Evolutionary conservation across 1,140 invertebrate species (phyloP), one percentile per base, ranked within the genome.

Genomic region (Euschistus heros): DNA sequence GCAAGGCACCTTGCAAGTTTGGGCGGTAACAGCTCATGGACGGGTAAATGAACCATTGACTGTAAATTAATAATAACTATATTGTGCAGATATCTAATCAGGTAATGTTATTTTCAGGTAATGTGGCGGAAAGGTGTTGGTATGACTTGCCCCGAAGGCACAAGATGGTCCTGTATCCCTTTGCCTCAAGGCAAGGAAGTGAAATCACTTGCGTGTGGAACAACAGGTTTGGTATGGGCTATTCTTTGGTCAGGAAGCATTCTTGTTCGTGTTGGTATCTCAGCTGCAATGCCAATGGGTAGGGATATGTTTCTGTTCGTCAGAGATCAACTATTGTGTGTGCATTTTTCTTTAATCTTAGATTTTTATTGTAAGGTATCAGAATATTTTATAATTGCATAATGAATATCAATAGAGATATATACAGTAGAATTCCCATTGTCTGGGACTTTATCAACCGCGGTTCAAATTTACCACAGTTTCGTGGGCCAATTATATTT

Each of bases 21-120:
- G 92, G 92, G 89, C 91, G 20, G 88, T 95, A 46, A 94, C 92
- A 37, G 87, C 91, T 26, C 86, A 91, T 73, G 92, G 92, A 46
- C 78, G 90, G 73, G 85, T 89, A 78, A 76, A 72, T 74, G n/a
- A n/a, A 67, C 27, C 63, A 30, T 30, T 30, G 30, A 30, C 8
- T 30, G 30, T 30, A 8, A 30, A 30, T 30, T 30, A 30, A 5
- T 30, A 5, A 30, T 30, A n/a, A n/a, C n/a, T n/a, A n/a, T n/a
- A n/a, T n/a, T n/a, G n/a, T n/a, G n/a, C n/a, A n/a, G n/a, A n/a
- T n/a, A n/a, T n/a, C n/a, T n/a, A n/a, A n/a, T n/a, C n/a, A n/a
- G n/a, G n/a, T n/a, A n/a, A n/a, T n/a, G n/a, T 46, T 67, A 55
- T 69, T 61, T 60, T 63, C 17, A 86, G 85, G 85, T 92, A 27